Evolutionary conservation across 2,113 vertebrate genomes (phyloP), one percentile per base, ranked within the genome.

Genomic region (Aptenodytes forsteri): DNA sequence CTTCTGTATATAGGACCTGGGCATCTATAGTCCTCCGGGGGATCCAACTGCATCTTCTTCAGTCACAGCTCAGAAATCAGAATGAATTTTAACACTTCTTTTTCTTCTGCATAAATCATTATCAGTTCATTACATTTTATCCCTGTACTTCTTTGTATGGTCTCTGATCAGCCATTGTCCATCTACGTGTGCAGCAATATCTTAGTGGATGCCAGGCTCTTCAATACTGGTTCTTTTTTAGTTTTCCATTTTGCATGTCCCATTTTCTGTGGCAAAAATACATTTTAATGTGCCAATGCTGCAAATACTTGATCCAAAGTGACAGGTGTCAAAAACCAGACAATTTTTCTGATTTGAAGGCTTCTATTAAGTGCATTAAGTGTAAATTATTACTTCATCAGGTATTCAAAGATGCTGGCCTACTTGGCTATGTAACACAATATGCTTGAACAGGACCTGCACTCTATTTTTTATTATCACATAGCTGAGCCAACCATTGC

Each of bases 1-100:
- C 0, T 50, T 71, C 32, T 38, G 1, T 55, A 11, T 38, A 16
- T 22, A 64, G 46, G 32, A 66, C 19, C 30, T 71, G 50, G 32
- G 7, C 27, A 62, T 10, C 19, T 89, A 2, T 36, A 44, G 30
- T 32, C 4, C 15, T 4, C 2, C 3, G 0, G 4, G 11, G 7
- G 3, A 70, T n/a, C 26, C 22, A 46, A 7, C 6, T 54, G 13
- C 10, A 18, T 64, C 16, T 61, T 86, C 22, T 65, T 54, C 65
- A 59, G 12, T 38, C 26, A 17, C 22, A 87, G n/a, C 22, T 87
- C 42, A 59, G 38, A 75, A 92, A 10, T 44, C 47, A 82, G 56
- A 82, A 71, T 77, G 8, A 32, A n/a, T 71, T 72, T 61, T 32
- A 80, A 65, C 2, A 20, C 4, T 66, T 64, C 1, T 36, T 87